Percentiles rank a stretch among this genome's conserved stretches.
Conservation (phyloP, 2,797 vertebrate species). For the Helicolenus hilgendorfi region DNA sequence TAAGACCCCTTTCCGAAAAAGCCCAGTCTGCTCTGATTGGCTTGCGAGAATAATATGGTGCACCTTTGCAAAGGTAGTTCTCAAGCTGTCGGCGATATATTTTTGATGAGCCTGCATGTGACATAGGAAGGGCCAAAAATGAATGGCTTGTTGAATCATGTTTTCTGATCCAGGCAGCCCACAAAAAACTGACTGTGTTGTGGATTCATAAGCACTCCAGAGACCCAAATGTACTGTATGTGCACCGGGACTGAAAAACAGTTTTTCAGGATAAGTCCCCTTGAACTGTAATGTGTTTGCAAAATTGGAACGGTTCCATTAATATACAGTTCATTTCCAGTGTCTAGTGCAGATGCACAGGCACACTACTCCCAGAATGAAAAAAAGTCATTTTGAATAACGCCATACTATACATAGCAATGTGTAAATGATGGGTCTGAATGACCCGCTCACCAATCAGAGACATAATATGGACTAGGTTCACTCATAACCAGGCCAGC, state of each 20-base stretch:
- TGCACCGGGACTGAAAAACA: too few relatives aligned
- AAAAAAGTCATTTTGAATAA: conserved; percentile 23
- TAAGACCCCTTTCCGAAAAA: background rate
- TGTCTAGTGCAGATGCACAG: background rate
- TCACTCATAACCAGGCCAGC: conserved; percentile 74
- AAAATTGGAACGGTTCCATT: conserved; percentile 27
- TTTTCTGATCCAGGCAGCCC: too few relatives aligned
- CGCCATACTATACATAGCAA: conserved; percentile 9
- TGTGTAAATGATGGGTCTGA: conserved; percentile 67
- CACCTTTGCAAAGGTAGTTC: background rate
- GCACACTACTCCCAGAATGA: background rate
- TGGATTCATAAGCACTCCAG: too few relatives aligned
- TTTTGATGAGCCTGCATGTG: too few relatives aligned
- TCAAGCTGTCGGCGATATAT: too few relatives aligned
- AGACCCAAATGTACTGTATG: too few relatives aligned
- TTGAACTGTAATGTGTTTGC: conserved; percentile 13
- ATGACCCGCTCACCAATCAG: conserved; percentile 68
- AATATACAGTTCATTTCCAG: conserved; percentile 10
- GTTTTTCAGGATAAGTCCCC: too few relatives aligned
- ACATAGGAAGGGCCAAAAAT: too few relatives aligned
- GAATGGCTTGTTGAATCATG: too few relatives aligned
- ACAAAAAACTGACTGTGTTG: too few relatives aligned
- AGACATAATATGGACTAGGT: conserved; percentile 60
- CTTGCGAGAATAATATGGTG: background rate
- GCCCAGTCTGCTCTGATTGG: background rate